Evolutionary conservation across 1,140 invertebrate species (phyloP), one percentile per base, ranked within the genome.

Genomic region (Tetragnatha versicolor): DNA sequence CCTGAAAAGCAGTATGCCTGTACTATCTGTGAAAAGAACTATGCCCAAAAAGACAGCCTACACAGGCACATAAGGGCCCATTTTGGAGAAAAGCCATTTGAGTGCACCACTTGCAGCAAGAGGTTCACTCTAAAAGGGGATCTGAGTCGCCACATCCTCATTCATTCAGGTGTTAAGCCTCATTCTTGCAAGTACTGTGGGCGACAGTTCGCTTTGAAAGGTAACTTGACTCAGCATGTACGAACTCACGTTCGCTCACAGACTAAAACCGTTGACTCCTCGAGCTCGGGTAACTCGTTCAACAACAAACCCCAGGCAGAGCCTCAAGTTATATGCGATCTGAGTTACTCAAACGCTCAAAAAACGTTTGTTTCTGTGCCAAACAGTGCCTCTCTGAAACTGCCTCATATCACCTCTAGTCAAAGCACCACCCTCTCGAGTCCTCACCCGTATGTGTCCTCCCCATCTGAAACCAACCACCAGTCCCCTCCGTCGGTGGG

Each of bases 41-140:
- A 79, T 72, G 77, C 77, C 17, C 77, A 79, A 20, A 79, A 72
- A 7, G 77, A 79, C 42, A 72, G 66, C 12, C 27, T 79, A n/a
- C 77, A 79, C 45, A n/a, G 77, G 9, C 77, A 79, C 25, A 79
- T 79, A 33, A 14, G 77, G 33, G 75, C 79, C 29, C 79, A 80
- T 55, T 77, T 78, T 77, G 82, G 82, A 31, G 81, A 82, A 35
- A 82, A 82, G 72, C 89, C 89, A n/a, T 89, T 89, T 82, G 83
- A 87, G 27, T 89, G 89, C 80, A 82, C 84, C 22, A 86, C 88
- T 78, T 89, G 89, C 80, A 84, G 85, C 7, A 85, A 88, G 25
- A 86, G 87, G 25, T 89, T 89, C 82, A 85, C 87, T 12, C 88
- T 89, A 75, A 89, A 70, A 89, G 83, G 88, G 47, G 88, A 88